Conservation (phyloP, 2,797 vertebrate species). For the Micrastur ruficollis region DNA sequence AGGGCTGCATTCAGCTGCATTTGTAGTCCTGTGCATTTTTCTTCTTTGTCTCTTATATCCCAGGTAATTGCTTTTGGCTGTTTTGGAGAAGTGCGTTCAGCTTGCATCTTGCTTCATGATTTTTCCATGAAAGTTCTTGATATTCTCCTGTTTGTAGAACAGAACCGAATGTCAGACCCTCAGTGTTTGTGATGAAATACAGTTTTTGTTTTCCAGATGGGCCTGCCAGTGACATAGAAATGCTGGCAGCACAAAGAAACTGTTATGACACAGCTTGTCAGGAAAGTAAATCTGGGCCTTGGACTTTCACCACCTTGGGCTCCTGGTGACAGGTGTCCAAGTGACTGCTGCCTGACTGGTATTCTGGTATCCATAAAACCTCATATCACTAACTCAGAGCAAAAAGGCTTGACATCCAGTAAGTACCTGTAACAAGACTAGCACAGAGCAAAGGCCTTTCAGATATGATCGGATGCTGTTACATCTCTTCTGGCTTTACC, state of each 20-base stretch:
- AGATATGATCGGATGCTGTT: not conserved
- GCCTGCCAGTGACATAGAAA: not conserved
- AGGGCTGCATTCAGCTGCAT: not conserved
- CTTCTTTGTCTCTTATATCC: not conserved
- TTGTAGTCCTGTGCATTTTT: not conserved
- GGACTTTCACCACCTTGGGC: not conserved
- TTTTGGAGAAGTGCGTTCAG: not conserved
- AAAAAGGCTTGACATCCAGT: not conserved
- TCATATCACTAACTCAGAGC: not conserved
- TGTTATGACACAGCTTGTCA: not conserved
- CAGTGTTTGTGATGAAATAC: not conserved
- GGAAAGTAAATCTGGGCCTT: not conserved
- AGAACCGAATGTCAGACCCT: not conserved
- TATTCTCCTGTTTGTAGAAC: not conserved
- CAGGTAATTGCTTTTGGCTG: not conserved
- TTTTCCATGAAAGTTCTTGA: not conserved
- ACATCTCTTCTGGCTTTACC: not conserved
- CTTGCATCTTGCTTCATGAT: not conserved
- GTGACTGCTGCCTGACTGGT: not conserved
- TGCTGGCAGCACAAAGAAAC: not conserved
- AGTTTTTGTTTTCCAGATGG: not conserved
- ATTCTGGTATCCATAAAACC: not conserved
- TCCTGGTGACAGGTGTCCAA: not conserved
- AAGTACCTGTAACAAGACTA: not conserved
- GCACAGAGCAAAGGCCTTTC: not conserved